Percentiles rank a stretch among this genome's conserved stretches.
These are phyloP conservation scores for Dendrolimus houi DNA, from an alignment of 2,888 invertebrate genomes.

Conservation along the genomic window DNA sequence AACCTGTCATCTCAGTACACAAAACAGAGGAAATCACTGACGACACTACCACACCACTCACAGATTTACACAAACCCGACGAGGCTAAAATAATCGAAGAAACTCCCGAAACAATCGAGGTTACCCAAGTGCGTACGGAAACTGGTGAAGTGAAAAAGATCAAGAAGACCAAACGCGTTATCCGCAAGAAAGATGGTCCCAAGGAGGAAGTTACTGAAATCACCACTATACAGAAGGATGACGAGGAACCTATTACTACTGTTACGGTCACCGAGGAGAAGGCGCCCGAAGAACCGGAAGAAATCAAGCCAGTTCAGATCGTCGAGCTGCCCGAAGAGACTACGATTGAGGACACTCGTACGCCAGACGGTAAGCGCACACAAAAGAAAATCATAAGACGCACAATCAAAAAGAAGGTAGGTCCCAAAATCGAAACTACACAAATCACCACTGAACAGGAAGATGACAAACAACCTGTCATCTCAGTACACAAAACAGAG, in stretches of 20 bases:
- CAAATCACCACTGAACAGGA: constrained; percentile 32
- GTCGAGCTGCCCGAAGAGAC: constrained; percentile 10
- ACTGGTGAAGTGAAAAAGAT: constrained; percentile 38
- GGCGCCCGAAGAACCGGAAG: constrained; percentile 1
- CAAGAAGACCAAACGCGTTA: constrained; percentile 32
- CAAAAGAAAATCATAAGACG: constrained; percentile 16
- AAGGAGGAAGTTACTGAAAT: constrained; percentile 61
- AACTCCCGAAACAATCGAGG: neutral
- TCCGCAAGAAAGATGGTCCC: constrained; percentile 36
- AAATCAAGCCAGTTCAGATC: constrained; percentile 13
- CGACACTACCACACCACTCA: constrained; percentile 3
- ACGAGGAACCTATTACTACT: constrained; percentile 18
- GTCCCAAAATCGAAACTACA: constrained; percentile 36
- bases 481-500: constrained; percentile 11
- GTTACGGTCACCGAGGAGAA: constrained; percentile 9
- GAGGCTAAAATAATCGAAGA: neutral
- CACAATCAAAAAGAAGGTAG: constrained; percentile 26
- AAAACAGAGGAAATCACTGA: constrained; percentile 7
- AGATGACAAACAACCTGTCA: constrained; percentile 21
- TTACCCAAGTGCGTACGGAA: constrained; percentile 17
- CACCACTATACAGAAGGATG: constrained; percentile 50
- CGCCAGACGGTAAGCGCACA: constrained; percentile 23
- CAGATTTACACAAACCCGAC: constrained; percentile 10
- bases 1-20: constrained; percentile 13
- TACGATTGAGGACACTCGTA: constrained; percentile 10